phyloP scores from a whole-genome alignment of 2,888 invertebrate genomes.

The Oscheius sp. region DNA sequence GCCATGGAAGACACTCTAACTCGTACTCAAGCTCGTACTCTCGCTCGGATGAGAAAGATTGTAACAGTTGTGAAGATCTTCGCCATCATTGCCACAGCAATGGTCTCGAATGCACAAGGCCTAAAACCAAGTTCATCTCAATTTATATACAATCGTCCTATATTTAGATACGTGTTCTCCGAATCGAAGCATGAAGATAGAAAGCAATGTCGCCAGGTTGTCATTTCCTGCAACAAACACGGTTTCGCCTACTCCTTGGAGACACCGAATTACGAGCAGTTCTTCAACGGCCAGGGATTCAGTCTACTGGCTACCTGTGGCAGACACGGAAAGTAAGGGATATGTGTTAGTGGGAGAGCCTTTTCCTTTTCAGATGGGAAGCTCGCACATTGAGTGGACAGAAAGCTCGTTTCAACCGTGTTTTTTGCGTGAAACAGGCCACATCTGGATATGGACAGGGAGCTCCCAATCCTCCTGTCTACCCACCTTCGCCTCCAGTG shows the following conservation, averaged over 20 bases:
- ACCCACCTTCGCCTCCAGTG: slow-evolving; percentile 1
- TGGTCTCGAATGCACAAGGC: background rate
- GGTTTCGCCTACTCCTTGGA: slow-evolving; percentile 8
- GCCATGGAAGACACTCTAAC: too few relatives aligned
- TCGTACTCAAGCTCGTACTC: too few relatives aligned
- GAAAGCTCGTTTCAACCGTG: slow-evolving; percentile 9
- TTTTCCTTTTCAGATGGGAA: slow-evolving; percentile 8
- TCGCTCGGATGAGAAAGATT: background rate
- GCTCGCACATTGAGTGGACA: slow-evolving; percentile 12
- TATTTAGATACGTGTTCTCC: background rate
- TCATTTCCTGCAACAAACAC: slow-evolving; percentile 9
- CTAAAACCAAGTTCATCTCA: background rate
- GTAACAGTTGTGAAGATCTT: background rate
- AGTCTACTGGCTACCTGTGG: slow-evolving; percentile 7
- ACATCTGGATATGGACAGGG: background rate
- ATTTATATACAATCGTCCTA: background rate
- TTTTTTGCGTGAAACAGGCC: background rate
- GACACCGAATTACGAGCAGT: background rate
- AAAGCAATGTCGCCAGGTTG: slow-evolving; percentile 4
- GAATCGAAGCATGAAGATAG: background rate
- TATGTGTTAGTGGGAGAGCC: background rate
- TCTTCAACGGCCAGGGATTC: slow-evolving; percentile 20
- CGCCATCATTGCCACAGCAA: background rate
- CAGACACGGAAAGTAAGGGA: slow-evolving; percentile 14
- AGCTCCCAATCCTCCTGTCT: background rate